These are phyloP conservation scores for Atherinomorus stipes DNA, from an alignment of 2,113 vertebrate species.

Conservation along the genomic window DNA sequence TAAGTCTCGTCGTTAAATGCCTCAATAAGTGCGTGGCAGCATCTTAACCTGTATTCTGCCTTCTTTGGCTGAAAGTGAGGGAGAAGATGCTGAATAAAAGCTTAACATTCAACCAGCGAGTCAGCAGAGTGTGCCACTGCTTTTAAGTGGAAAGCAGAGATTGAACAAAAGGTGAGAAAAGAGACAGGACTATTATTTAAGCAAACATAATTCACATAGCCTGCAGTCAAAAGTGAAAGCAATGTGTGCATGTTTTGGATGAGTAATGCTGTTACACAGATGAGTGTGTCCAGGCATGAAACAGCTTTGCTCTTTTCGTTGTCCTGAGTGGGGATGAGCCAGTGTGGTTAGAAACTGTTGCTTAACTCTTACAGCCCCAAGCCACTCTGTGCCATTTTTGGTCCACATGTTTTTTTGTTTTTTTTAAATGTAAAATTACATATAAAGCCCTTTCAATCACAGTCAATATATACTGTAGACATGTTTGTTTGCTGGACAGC, in stretches of 20 bases:
- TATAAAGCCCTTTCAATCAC: too few species aligned
- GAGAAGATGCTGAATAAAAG: constrained; percentile 39
- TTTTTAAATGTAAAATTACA: too few species aligned
- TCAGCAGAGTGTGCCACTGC: constrained; percentile 26
- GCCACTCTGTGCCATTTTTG: too few species aligned
- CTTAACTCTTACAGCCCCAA: constrained; percentile 21
- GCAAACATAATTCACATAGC: constrained; percentile 40
- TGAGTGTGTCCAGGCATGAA: constrained; percentile 27
- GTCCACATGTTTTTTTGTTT: too few species aligned
- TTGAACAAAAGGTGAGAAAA: background rate
- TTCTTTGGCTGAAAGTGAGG: constrained; percentile 34
- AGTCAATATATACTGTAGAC: too few species aligned
- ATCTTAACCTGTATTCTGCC: constrained; percentile 34
- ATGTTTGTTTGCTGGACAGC: too few species aligned
- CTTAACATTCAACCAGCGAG: constrained; percentile 38
- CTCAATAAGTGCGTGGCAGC: constrained; percentile 35
- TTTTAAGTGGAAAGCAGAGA: constrained; percentile 24
- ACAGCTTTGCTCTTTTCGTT: constrained; percentile 4
- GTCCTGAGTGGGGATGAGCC: constrained; percentile 45
- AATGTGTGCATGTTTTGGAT: constrained; percentile 26
- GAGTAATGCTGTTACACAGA: constrained; percentile 39
- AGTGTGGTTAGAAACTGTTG: constrained; percentile 42
- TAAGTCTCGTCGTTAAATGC: constrained; percentile 20
- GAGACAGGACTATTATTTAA: constrained; percentile 32
- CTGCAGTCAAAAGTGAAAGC: constrained; percentile 30